Evolutionary conservation across 2,113 vertebrate species (phyloP).

Genomic region (Polyodon spathula): DNA sequence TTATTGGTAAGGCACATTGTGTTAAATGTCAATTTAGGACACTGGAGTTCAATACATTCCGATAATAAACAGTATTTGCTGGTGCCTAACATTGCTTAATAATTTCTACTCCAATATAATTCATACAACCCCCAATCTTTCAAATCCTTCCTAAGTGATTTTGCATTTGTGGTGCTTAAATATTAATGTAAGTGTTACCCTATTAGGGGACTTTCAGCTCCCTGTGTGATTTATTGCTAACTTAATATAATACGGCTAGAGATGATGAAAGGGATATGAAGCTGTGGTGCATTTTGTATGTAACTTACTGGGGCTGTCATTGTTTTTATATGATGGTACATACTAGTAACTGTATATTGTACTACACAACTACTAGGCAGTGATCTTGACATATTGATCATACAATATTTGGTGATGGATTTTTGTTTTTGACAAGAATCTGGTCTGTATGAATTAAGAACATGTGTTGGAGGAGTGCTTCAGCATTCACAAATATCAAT

Average conservation of each 20-base stretch:
- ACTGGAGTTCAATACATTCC: neutral
- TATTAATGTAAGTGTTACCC: slow-evolving; percentile 49
- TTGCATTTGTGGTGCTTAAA: slow-evolving; percentile 41
- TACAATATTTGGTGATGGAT: no score
- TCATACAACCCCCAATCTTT: slow-evolving; percentile 22
- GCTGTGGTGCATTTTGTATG: slow-evolving; percentile 36
- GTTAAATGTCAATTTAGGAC: neutral
- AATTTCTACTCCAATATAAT: slow-evolving; percentile 39
- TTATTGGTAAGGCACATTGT: neutral
- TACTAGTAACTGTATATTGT: no score
- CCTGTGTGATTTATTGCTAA: slow-evolving; percentile 56
- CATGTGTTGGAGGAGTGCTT: no score
- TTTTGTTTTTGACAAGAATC: no score
- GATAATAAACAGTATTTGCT: slow-evolving; percentile 18
- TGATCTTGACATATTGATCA: no score
- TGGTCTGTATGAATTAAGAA: no score
- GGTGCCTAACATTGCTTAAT: slow-evolving; percentile 36
- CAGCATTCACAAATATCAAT: no score
- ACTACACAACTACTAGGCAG: no score
- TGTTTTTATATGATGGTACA: neutral
- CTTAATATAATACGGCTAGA: slow-evolving; percentile 55
- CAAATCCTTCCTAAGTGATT: slow-evolving; percentile 31
- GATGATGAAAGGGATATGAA: slow-evolving; percentile 54
- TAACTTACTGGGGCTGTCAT: slow-evolving; percentile 32
- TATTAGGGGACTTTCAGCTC: slow-evolving; percentile 46